A percentile compares a stretch with the other conserved stretches of the same genome.
phyloP scores from a whole-genome alignment of 1,140 invertebrate genomes.

The Ephestia elutella region DNA sequence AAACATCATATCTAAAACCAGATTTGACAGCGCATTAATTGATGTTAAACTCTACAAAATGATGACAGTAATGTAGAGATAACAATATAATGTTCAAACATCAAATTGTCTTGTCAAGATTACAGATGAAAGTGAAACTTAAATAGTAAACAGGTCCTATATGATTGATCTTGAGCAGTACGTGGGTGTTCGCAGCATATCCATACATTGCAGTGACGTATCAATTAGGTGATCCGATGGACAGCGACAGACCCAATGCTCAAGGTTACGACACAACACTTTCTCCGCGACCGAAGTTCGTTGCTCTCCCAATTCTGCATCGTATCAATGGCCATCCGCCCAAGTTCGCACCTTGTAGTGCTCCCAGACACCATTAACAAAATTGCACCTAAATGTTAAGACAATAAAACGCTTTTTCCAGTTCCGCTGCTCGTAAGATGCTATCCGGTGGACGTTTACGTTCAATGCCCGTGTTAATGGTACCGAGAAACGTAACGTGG shows the following conservation, averaged over 20 bases:
- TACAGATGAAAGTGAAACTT: neutral
- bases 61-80: neutral
- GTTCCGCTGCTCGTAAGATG: slow-evolving; percentile 27
- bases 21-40: neutral
- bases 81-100: neutral
- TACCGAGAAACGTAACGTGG: slow-evolving; percentile 57
- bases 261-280: slow-evolving; percentile 70
- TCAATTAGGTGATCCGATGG: slow-evolving; percentile 53
- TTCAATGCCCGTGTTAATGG: slow-evolving; percentile 70
- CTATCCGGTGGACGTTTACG: slow-evolving; percentile 57
- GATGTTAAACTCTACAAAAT: no score
- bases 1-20: no score
- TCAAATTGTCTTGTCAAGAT: neutral
- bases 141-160: neutral
- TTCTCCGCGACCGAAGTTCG: slow-evolving; percentile 59
- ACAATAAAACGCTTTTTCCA: slow-evolving; percentile 35
- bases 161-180: slow-evolving; percentile 15
- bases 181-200: slow-evolving; percentile 20
- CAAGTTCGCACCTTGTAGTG: slow-evolving; percentile 28
- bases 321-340: slow-evolving; percentile 50
- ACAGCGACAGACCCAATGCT: slow-evolving; percentile 60
- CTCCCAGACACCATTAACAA: slow-evolving; percentile 21
- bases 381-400: slow-evolving; percentile 29
- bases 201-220: slow-evolving; percentile 44
- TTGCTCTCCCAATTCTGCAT: slow-evolving; percentile 68